Conservation (phyloP, 2,113 vertebrate species). For the Pelecanus crispus region DNA sequence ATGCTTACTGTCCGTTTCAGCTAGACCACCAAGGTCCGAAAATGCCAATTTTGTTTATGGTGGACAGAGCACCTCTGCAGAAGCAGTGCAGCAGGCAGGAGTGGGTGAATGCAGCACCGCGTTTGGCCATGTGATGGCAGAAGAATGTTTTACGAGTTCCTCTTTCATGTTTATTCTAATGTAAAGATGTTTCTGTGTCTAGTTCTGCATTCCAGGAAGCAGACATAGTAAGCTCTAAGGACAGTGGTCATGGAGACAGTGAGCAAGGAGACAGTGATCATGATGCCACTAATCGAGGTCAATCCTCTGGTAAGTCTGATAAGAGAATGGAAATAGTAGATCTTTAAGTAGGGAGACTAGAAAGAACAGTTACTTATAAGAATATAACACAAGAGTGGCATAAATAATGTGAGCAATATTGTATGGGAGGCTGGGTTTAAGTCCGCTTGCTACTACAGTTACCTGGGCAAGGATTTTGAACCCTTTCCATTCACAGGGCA, state of each 20-base stretch:
- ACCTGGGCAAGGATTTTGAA: not conserved
- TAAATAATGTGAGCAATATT: not conserved
- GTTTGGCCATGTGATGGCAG: slow-evolving; percentile 78
- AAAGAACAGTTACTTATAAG: not conserved
- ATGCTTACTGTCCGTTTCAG: not conserved
- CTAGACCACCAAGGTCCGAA: not conserved
- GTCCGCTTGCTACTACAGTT: not conserved
- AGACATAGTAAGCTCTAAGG: slow-evolving; percentile 98
- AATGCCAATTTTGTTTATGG: not conserved
- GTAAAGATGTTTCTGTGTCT: slow-evolving; percentile 63
- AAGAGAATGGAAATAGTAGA: slow-evolving; percentile 48
- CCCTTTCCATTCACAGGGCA: rapidly evolving
- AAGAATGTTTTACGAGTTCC: slow-evolving; percentile 75
- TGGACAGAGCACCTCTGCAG: slow-evolving; percentile 4
- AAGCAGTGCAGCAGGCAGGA: not conserved
- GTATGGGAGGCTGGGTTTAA: not conserved
- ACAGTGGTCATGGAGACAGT: slow-evolving; percentile 98
- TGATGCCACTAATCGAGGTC: slow-evolving; percentile 95
- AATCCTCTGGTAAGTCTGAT: slow-evolving; percentile 89
- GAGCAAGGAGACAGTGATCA: slow-evolving; percentile 99
- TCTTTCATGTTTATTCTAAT: slow-evolving; percentile 65
- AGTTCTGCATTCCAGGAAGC: slow-evolving; percentile 98
- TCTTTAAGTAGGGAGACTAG: slow-evolving; percentile 32
- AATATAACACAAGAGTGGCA: not conserved
- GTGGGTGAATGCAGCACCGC: slow-evolving; percentile 66